These are phyloP conservation scores for Dioctria rufipes DNA, from an alignment of 2,888 invertebrate genomes.

Conservation along the genomic window DNA sequence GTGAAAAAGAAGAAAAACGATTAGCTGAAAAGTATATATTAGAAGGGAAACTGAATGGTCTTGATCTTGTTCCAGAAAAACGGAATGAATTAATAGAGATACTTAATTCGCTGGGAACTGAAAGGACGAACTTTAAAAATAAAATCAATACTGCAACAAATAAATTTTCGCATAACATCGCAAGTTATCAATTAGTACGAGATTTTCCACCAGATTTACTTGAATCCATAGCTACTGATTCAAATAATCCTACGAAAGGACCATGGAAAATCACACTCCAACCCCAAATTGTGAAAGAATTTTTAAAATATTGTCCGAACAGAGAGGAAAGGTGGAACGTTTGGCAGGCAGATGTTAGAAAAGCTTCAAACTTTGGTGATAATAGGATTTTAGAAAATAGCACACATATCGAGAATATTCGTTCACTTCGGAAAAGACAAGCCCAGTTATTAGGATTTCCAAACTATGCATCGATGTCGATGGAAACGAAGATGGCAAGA, in stretches of 20 bases:
- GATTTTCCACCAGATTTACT: slow-evolving; percentile 83
- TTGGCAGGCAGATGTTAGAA: slow-evolving; percentile 84
- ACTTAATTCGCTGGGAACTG: slow-evolving; percentile 73
- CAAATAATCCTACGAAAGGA: slow-evolving; percentile 76
- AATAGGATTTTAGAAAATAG: slow-evolving; percentile 78
- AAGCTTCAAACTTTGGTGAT: slow-evolving; percentile 79
- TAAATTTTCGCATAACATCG: slow-evolving; percentile 78
- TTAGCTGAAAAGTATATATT: slow-evolving; percentile 84
- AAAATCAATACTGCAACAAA: slow-evolving; percentile 79
- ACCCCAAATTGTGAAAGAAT: slow-evolving; percentile 80
- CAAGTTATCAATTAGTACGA: slow-evolving; percentile 77
- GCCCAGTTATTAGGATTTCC: slow-evolving; percentile 86
- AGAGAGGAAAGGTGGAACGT: slow-evolving; percentile 84
- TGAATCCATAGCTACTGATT: slow-evolving; percentile 77
- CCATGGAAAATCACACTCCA: slow-evolving; percentile 90
- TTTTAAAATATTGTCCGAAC: slow-evolving; percentile 90
- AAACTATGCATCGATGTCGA: slow-evolving; percentile 87
- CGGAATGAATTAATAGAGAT: slow-evolving; percentile 74
- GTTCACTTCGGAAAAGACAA: slow-evolving; percentile 78
- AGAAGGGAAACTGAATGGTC: slow-evolving; percentile 88
- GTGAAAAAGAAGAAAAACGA: slow-evolving; percentile 75
- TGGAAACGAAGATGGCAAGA: slow-evolving; percentile 95
- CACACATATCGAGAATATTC: slow-evolving; percentile 83
- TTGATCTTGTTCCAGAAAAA: slow-evolving; percentile 76
- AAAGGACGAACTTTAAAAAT: slow-evolving; percentile 77